phyloP scores from a whole-genome alignment of 2,797 vertebrate species.

The Falco naumanni region DNA sequence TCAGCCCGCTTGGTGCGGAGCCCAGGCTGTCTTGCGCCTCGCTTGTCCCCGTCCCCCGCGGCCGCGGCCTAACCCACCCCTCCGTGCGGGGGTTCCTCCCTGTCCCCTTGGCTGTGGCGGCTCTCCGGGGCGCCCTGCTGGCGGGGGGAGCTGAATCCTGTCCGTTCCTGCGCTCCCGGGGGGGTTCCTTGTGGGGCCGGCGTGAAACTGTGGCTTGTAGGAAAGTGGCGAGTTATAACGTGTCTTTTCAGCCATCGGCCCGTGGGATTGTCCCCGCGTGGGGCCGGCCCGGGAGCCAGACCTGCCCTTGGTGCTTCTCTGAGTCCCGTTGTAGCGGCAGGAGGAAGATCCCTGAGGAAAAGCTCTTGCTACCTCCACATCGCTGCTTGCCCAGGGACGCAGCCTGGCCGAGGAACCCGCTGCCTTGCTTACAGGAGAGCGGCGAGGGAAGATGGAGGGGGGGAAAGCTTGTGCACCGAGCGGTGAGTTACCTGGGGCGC shows the following conservation, averaged over 20 bases:
- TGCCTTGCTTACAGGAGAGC: rapidly evolving
- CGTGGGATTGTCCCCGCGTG: not conserved
- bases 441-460: not conserved
- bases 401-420: not conserved
- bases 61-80: not conserved
- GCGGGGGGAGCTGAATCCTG: not conserved
- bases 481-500: not conserved
- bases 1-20: not conserved
- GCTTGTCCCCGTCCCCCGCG: not conserved
- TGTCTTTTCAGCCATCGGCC: not conserved
- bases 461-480: not conserved
- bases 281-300: no score
- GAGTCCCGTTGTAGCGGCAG: not conserved
- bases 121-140: not conserved
- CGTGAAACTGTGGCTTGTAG: not conserved
- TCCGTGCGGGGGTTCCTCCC: not conserved
- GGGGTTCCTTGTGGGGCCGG: not conserved
- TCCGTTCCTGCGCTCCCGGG: no score
- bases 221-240: rapidly evolving
- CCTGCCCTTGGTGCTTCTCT: rapidly evolving
- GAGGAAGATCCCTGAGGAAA: not conserved
- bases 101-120: not conserved
- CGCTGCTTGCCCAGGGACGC: rapidly evolving
- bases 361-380: rapidly evolving
- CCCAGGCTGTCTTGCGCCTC: no score